Conservation (phyloP, 2,888 invertebrate genomes). For the Cabera pusaria region DNA sequence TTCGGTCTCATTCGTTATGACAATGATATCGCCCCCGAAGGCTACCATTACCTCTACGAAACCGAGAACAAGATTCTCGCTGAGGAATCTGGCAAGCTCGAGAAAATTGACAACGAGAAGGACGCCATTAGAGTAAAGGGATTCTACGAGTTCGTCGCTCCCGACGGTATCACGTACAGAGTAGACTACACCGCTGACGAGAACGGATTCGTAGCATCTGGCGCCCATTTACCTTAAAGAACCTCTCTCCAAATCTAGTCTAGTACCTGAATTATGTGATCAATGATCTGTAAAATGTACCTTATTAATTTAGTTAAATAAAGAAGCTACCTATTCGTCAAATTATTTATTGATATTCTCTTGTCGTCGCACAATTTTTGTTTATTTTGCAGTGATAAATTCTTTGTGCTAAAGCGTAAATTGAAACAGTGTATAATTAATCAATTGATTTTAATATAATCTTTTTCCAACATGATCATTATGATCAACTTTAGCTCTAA, state of each 20-base stretch:
- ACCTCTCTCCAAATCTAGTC: slow-evolving; percentile 37
- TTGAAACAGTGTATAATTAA: too few species aligned
- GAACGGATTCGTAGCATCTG: slow-evolving; percentile 64
- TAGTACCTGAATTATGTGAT: slow-evolving; percentile 22
- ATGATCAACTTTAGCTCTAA: neutral
- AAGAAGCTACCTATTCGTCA: slow-evolving; percentile 27
- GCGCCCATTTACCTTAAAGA: slow-evolving; percentile 59
- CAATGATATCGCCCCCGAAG: slow-evolving; percentile 55
- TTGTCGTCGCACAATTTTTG: neutral
- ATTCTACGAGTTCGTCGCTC: slow-evolving; percentile 69
- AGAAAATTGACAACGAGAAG: slow-evolving; percentile 54
- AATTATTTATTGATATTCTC: slow-evolving; percentile 12
- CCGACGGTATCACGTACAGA: slow-evolving; percentile 73
- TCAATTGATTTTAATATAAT: too few species aligned
- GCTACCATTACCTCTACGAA: slow-evolving; percentile 75
- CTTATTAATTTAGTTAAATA: slow-evolving; percentile 28
- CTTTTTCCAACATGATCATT: neutral
- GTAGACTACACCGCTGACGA: slow-evolving; percentile 77
- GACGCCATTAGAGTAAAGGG: slow-evolving; percentile 63
- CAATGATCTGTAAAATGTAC: slow-evolving; percentile 23
- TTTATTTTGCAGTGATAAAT: neutral
- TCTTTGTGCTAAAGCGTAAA: too few species aligned
- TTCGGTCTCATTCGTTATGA: slow-evolving; percentile 73
- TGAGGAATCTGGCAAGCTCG: slow-evolving; percentile 68
- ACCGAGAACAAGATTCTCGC: slow-evolving; percentile 77